Conservation (phyloP, 2,888 invertebrate species). For the Ophraella communa region DNA sequence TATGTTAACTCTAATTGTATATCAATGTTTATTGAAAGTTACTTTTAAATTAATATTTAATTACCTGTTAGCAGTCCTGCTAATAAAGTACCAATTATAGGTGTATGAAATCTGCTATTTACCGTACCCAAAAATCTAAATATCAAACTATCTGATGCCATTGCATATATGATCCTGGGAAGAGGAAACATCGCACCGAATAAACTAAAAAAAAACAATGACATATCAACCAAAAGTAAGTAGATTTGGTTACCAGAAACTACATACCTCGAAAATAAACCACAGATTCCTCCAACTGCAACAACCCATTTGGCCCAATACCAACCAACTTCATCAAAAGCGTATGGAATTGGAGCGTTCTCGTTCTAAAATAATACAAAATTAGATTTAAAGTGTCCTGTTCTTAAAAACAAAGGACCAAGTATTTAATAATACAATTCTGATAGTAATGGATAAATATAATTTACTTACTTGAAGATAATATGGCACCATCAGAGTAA, state of each 20-base stretch:
- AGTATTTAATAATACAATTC: too few relatives aligned
- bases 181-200: slow-evolving; percentile 87
- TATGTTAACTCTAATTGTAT: too few relatives aligned
- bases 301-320: slow-evolving; percentile 82
- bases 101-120: slow-evolving; percentile 77
- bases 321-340: slow-evolving; percentile 79
- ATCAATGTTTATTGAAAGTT: too few relatives aligned
- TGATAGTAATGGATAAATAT: too few relatives aligned
- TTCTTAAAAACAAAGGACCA: too few relatives aligned
- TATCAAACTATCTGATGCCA: slow-evolving; percentile 85
- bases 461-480: slow-evolving; percentile 67
- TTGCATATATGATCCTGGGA: slow-evolving; percentile 86
- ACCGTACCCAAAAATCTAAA: slow-evolving; percentile 79
- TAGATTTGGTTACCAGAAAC: too few relatives aligned
- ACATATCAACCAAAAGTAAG: not conserved
- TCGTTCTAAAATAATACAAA: slow-evolving; percentile 64
- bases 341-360: slow-evolving; percentile 80
- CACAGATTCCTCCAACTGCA: slow-evolving; percentile 84
- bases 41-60: not conserved
- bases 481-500: slow-evolving; percentile 88
- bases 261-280: slow-evolving; percentile 84
- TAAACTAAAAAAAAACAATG: slow-evolving; percentile 63
- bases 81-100: slow-evolving; percentile 53
- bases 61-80: slow-evolving; percentile 33
- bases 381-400: too few relatives aligned